Base-by-base conservation (phyloP, 2,888 invertebrate species). In the Crocallis elinguaria region DNA sequence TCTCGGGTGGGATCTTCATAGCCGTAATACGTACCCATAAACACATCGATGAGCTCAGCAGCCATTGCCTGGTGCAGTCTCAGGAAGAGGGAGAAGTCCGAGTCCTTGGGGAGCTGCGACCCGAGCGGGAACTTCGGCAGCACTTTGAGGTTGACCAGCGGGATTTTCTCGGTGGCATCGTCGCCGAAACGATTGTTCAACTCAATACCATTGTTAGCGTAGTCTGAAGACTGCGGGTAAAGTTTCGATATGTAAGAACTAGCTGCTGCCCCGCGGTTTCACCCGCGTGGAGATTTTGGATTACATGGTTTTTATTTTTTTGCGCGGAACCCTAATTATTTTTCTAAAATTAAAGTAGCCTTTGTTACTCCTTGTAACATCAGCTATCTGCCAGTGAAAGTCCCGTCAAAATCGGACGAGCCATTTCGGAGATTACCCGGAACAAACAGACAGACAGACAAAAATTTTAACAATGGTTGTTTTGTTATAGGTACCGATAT, bases 51-150 rank as follows among this genome's bases (percentile, higher is more conserved):
- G 52, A 97, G 92, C 60, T 94, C 91, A 0, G 93, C 93, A 3
- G 97, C 96, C 76, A 96, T 93, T 42, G 90, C 88, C 35, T 95
- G 93, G 77, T 97, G 97, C 12, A 79, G 86, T 0, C 95, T 94
- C 52, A 95, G 92, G 73, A 97, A 97, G 12, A 96, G 85, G 0
- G 96, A 96, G 82, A 97, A 97, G 64, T 93, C 93, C 0, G 92
- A 92, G 50, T 94, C 93, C 1, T 92, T 84, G 0, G 92, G 92
- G 46, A 96, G 82, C 57, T 93, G 87, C 61, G 92, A 76, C 0
- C 95, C 93, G 12, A 92, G 69, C 1, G 82, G 86, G 53, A 95
- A 84, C 57, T 93, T 86, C 0, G 95, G 95, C 37, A 94, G 66
- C 1, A 82, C 70, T 17, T 86, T 84, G 62, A 93, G 79, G 37